Base-by-base conservation (phyloP, 2,888 invertebrate species). In the Noctuana brunneofusca region DNA sequence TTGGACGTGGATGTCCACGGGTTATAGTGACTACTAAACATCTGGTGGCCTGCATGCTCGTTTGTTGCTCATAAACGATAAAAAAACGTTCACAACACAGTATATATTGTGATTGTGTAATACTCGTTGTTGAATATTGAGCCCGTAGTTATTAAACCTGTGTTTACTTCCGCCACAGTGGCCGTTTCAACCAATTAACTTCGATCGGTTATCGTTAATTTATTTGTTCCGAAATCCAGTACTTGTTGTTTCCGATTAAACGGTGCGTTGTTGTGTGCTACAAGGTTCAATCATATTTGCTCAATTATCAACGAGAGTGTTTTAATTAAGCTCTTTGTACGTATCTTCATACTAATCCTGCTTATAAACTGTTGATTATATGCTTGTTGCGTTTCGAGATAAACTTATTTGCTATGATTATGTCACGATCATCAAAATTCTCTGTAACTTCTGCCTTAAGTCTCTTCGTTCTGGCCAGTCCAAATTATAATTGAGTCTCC, bases 111-210 rank as follows among this genome's bases (percentile, higher is more conserved):
- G 11, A 70, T 73, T 72, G 70, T 71, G 68, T 67, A 68, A 72
- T 69, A 50, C 62, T 65, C 68, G 68, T 71, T 30, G 9, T 30
- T 30, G 30, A 9, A 30, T 72, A 71, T 71, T 68, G 64, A 53
- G 57, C 38, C 65, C 60, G 65, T 67, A 67, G 68, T 71, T 69
- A 68, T 69, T 66, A 65, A 66, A 64, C 64, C 60, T 38, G 24
- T 63, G 55, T 64, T 66, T 57, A 60, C 67, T 68, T 66, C 67
- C 68, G 65, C 38, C 16, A 41, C 8, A 16, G 14, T 41, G 46
- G 11, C 43, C 52, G 59, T 43, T 59, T 59, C 58, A 58, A 43
- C 52, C 59, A 53, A 59, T 59, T 59, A 59, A 59, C 52, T 58
- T 20, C 32, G 50, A 52, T 16, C 41, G 50, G 50, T 30, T 50